phyloP scores from a whole-genome alignment of 2,888 invertebrate species.

The Aspidiotus destructor region DNA sequence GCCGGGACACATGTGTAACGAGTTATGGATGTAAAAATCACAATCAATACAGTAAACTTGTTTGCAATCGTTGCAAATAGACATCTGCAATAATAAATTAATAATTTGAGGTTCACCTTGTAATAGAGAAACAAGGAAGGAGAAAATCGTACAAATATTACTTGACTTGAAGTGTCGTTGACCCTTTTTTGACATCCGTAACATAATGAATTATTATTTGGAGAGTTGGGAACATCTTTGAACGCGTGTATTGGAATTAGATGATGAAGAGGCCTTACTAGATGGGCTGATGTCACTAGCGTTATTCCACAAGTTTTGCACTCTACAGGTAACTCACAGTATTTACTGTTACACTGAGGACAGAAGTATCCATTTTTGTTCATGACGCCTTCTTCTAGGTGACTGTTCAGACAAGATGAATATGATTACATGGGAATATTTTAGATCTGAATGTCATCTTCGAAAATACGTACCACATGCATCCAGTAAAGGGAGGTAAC shows the following conservation, averaged over 20 bases:
- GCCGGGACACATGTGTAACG: slow-evolving; percentile 91
- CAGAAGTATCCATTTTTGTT: slow-evolving; percentile 73
- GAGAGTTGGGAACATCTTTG: slow-evolving; percentile 55
- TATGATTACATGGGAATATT: neutral
- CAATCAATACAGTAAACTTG: slow-evolving; percentile 87
- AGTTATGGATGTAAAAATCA: slow-evolving; percentile 86
- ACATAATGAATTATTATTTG: slow-evolving; percentile 44
- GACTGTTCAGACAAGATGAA: slow-evolving; percentile 47
- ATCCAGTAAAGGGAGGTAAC: slow-evolving; percentile 69
- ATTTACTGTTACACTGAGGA: slow-evolving; percentile 91
- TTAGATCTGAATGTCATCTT: slow-evolving; percentile 7
- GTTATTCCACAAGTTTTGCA: slow-evolving; percentile 92
- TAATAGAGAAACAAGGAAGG: neutral
- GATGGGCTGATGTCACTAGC: slow-evolving; percentile 92
- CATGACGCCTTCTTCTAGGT: slow-evolving; percentile 54
- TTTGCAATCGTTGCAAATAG: slow-evolving; percentile 67
- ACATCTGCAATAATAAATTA: slow-evolving; percentile 52
- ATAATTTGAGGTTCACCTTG: slow-evolving; percentile 5
- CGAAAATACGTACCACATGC: slow-evolving; percentile 66
- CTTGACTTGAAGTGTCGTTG: slow-evolving; percentile 60
- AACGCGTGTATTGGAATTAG: slow-evolving; percentile 86
- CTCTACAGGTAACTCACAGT: slow-evolving; percentile 95
- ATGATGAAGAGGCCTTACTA: slow-evolving; percentile 95
- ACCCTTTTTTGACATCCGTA: slow-evolving; percentile 67
- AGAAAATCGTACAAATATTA: slow-evolving; percentile 38